Conservation (phyloP, 2,113 vertebrate genomes). For the Atherinomorus stipes region DNA sequence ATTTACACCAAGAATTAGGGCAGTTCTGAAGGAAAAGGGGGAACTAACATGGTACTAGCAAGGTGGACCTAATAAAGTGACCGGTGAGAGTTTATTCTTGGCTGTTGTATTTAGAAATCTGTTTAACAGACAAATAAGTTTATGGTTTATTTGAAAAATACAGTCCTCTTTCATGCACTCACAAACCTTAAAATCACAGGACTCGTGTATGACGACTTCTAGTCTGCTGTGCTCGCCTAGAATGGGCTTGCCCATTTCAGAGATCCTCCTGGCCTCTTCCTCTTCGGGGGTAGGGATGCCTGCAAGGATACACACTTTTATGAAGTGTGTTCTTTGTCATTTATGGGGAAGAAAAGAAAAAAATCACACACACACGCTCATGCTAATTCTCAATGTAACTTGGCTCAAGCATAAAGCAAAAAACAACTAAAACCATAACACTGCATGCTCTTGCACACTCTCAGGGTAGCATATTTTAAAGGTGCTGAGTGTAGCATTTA, state of each 20-base stretch:
- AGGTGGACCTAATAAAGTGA: no score
- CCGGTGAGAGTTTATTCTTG: no score
- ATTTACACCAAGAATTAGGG: no score
- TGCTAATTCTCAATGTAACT: not conserved
- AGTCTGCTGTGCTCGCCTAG: slow-evolving; percentile 89
- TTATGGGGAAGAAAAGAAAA: no score
- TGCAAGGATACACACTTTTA: slow-evolving; percentile 34
- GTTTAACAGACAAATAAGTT: not conserved
- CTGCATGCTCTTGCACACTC: not conserved
- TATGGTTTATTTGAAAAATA: not conserved
- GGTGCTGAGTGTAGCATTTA: slow-evolving; percentile 24
- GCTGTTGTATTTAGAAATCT: not conserved
- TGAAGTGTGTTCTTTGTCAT: no score
- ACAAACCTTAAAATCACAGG: slow-evolving; percentile 90
- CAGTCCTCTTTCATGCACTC: not conserved
- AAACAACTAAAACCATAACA: not conserved
- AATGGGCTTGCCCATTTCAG: slow-evolving; percentile 92
- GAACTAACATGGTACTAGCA: no score
- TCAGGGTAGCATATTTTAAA: slow-evolving; percentile 9
- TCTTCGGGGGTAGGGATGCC: slow-evolving; percentile 84
- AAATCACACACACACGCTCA: slow-evolving; percentile 3
- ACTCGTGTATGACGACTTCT: slow-evolving; percentile 93
- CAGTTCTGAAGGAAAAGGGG: no score
- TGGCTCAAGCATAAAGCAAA: not conserved
- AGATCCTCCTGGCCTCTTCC: slow-evolving; percentile 89